Evolutionary conservation across 2,888 invertebrate genomes (phyloP), one percentile per base, ranked within the genome.

Genomic region (Melipona bicolor): DNA sequence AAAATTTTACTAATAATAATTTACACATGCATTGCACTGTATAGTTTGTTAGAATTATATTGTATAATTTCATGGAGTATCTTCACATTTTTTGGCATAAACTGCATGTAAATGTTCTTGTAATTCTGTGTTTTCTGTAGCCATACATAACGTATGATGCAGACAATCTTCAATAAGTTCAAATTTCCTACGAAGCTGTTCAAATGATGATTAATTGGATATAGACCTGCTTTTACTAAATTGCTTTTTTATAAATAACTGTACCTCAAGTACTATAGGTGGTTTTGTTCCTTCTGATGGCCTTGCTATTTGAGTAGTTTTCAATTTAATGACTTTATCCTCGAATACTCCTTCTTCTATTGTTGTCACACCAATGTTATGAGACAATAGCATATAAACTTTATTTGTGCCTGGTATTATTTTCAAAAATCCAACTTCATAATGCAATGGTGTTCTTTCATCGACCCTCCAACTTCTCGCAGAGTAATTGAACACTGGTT

Each of bases 341-440:
- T 85, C 79, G 0, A 95, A 92, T 59, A 88, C 80, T 0, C 96
- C 96, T 93, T 96, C 96, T 92, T 97, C 96, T 0, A 96, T 90
- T 0, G 96, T 95, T 0, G 95, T 95, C 3, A 96, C 88, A 21
- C 96, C 96, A 90, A 96, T 96, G 93, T 96, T 96, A 88, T 97
- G 96, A 77, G 96, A 95, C 6, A 96, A 94, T 9, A 96, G 91
- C 21, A 96, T 95, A 0, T 96, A 95, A 0, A 96, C 90, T 56
- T 95, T 92, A 21, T 95, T 95, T 0, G 96, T 95, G 17, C 95
- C 95, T 0, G 96, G 96, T 65, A 96, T 95, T 68, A 96, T 95
- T 72, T 96, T 95, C 11, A 97, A 91, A 90, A 96, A 96, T 0
- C 97, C 97, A 61, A 95, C 92, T 91, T 97, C 97, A 74, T 96